A percentile compares a stretch with the other conserved stretches of the same genome.
Evolutionary conservation across 1,140 invertebrate species (phyloP).

Genomic region (Globodera rostochiensis): DNA sequence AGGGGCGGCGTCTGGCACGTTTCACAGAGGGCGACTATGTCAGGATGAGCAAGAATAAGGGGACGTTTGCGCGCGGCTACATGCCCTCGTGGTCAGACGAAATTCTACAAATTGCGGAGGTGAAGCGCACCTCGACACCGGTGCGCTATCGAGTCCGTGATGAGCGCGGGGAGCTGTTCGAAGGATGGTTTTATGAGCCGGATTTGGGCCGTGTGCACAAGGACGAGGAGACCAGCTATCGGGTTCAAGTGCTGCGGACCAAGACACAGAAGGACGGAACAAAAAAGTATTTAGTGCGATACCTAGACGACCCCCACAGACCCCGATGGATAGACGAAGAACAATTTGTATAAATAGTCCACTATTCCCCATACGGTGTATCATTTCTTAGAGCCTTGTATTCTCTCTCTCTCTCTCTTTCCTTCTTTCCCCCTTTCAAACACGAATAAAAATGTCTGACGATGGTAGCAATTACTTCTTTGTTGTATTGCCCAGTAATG

Average conservation of each 20-base stretch:
- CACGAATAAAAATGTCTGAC: slow-evolving; percentile 18
- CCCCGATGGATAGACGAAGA: slow-evolving; percentile 21
- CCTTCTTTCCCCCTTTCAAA: too few species aligned
- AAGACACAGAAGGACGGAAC: slow-evolving; percentile 14
- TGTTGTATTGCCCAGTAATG: slow-evolving; percentile 13
- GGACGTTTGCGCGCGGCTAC: slow-evolving; percentile 28
- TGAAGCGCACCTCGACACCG: not conserved
- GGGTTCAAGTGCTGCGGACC: not conserved
- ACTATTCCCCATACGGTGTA: too few species aligned
- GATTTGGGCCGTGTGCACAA: slow-evolving; percentile 4
- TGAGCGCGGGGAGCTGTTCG: slow-evolving; percentile 9
- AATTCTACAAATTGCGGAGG: slow-evolving; percentile 24
- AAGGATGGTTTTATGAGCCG: slow-evolving; percentile 18
- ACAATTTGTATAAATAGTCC: slow-evolving; percentile 17
- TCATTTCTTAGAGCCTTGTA: too few species aligned
- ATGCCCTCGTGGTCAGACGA: slow-evolving; percentile 33
- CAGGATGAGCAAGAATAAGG: slow-evolving; percentile 9
- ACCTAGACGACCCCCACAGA: slow-evolving; percentile 7
- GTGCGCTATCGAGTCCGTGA: slow-evolving; percentile 10
- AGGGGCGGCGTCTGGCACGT: not conserved
- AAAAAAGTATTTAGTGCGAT: slow-evolving; percentile 19
- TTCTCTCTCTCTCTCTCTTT: too few species aligned
- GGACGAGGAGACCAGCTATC: slow-evolving; percentile 3
- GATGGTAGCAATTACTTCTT: slow-evolving; percentile 23
- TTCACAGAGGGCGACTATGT: slow-evolving; percentile 10